Conservation (phyloP, 2,113 vertebrate species). For the Elephantulus edwardii region DNA sequence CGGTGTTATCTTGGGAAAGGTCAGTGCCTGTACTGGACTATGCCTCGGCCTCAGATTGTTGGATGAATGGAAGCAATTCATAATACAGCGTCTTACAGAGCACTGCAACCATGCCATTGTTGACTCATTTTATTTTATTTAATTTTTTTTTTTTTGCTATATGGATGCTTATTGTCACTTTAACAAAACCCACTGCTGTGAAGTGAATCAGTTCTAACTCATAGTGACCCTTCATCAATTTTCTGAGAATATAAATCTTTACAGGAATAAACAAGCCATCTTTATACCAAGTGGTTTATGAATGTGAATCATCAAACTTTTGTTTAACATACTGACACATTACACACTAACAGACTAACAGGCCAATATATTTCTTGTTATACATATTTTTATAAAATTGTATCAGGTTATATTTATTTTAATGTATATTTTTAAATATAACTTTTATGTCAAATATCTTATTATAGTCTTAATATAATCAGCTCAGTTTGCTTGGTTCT, state of each 20-base stretch:
- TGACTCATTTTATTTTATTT: conserved; percentile 12
- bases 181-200: no score
- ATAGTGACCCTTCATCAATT: no score
- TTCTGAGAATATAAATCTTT: no score
- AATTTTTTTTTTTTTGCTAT: no score
- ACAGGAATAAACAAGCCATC: no score
- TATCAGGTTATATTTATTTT: background rate
- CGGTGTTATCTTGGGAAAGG: background rate
- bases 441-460: background rate
- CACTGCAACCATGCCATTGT: background rate
- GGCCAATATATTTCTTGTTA: background rate
- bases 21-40: background rate
- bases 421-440: conserved; percentile 13
- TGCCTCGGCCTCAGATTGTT: conserved; percentile 32
- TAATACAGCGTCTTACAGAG: background rate
- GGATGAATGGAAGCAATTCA: background rate
- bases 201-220: no score
- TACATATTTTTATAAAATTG: background rate
- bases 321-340: no score
- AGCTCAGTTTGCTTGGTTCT: background rate
- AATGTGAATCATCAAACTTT: no score
- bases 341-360: no score
- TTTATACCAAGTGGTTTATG: no score
- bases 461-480: background rate
- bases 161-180: background rate